phyloP scores from a whole-genome alignment of 53 echinoderm and acorn worm genomes.

The Apostichopus leukothele region DNA sequence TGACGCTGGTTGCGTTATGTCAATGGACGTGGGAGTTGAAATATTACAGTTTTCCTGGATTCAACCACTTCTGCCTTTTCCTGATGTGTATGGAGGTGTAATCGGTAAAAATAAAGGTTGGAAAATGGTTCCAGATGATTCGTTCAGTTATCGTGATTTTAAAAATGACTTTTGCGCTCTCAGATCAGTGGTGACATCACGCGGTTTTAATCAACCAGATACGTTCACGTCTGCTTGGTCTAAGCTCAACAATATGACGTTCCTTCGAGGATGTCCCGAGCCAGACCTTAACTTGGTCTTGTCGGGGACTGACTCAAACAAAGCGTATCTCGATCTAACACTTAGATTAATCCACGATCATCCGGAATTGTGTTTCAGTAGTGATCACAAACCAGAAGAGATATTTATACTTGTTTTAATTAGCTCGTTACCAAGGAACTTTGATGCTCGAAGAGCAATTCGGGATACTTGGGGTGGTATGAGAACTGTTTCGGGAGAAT shows the following conservation, averaged over 20 bases:
- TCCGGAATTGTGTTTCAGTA: conserved; percentile 65
- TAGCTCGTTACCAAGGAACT: conserved; percentile 77
- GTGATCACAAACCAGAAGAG: conserved; percentile 56
- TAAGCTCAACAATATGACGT: conserved; percentile 66
- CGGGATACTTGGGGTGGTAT: conserved; percentile 78
- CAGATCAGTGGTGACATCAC: conserved; percentile 65
- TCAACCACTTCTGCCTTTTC: conserved; percentile 63
- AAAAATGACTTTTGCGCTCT: conserved; percentile 65
- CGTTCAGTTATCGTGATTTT: conserved; percentile 62
- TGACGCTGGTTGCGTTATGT: conserved; percentile 77
- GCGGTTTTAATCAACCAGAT: conserved; percentile 59
- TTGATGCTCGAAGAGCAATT: conserved; percentile 76
- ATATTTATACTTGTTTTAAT: conserved; percentile 74
- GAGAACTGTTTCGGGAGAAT: conserved; percentile 54
- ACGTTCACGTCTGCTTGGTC: conserved; percentile 56
- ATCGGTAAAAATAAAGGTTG: conserved; percentile 67
- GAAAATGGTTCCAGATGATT: conserved; percentile 58
- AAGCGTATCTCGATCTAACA: conserved; percentile 60
- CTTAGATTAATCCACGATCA: conserved; percentile 69
- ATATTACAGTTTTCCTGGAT: conserved; percentile 54
- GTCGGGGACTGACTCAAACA: conserved; percentile 55
- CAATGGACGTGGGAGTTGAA: conserved; percentile 59
- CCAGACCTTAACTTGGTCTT: conserved; percentile 82
- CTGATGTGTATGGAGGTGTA: conserved; percentile 72
- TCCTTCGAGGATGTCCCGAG: conserved; percentile 72